Evolutionary conservation across 2,888 invertebrate species (phyloP).

Genomic region (Amiota mariae): DNA sequence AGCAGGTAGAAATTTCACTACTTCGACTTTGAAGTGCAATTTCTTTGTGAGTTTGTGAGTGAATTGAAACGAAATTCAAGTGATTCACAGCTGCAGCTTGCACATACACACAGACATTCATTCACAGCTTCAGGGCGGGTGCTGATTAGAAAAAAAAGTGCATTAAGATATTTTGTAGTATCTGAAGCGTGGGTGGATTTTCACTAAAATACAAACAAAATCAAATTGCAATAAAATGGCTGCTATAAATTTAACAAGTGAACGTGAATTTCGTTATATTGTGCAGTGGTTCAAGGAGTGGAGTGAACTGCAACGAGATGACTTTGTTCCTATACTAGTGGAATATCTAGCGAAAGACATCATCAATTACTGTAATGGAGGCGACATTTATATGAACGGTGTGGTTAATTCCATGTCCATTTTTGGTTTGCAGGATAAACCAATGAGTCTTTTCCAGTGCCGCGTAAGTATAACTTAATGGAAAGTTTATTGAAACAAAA

Average conservation of each 20-base stretch:
- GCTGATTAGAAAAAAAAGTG: no score
- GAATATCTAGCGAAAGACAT: constrained; percentile 75
- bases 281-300: constrained; percentile 92
- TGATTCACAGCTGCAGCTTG: no score
- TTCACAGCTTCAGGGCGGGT: no score
- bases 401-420: constrained; percentile 81
- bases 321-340: constrained; percentile 85
- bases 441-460: constrained; percentile 87
- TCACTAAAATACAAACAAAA: no score
- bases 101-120: no score
- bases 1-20: no score
- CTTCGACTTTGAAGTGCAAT: no score
- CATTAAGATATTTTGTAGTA: no score
- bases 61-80: no score
- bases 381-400: constrained; percentile 81
- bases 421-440: constrained; percentile 82
- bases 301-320: constrained; percentile 89
- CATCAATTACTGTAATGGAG: constrained; percentile 25
- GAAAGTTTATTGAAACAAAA: not conserved
- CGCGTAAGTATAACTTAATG: constrained; percentile 76
- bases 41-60: no score
- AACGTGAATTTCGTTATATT: constrained; percentile 86
- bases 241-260: constrained; percentile 77
- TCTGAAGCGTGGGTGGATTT: no score
- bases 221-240: constrained; percentile 73